Evolutionary conservation across 1,140 invertebrate species (phyloP), one percentile per base, ranked within the genome.

Genomic region (Goniozus legneri): DNA sequence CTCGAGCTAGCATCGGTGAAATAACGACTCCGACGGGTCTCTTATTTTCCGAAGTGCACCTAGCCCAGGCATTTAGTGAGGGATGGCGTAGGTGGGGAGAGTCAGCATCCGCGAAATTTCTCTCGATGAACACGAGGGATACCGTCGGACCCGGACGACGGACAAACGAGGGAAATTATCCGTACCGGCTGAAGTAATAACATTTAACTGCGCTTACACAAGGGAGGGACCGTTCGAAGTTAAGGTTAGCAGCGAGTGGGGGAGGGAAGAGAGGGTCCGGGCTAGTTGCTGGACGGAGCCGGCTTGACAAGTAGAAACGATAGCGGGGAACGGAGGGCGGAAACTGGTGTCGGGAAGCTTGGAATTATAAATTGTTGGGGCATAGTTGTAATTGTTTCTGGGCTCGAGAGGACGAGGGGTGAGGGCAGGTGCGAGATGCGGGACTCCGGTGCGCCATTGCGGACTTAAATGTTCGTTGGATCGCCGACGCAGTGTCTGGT

Each of bases 341-440:
- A 48, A 42, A 45, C 42, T 27, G n/a, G 24, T 27, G 24, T 27
- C 31, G 40, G 56, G 42, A 49, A 41, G 18, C 14, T 22, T 21
- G 50, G 47, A 68, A 71, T 71, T 71, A 71, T 73, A 66, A 71
- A 71, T 73, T 71, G 63, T 71, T 66, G 52, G 49, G 54, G 57
- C 63, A 71, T 71, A 71, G 58, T 73, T 71, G 60, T 62, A 63
- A 72, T 68, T 64, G 67, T 69, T 71, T 64, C 62, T n/a, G n/a
- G n/a, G n/a, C n/a, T n/a, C n/a, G 51, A 42, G 43, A 33, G 47
- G 53, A 50, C 46, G 42, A 47, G 33, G 50, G 44, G 37, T 36
- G 22, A 44, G 14, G 15, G 7, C 21, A 8, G 16, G 22, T 30
- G 15, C 13, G 27, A 27, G n/a, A 27, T 33, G 4, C 15, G n/a